phyloP scores from a whole-genome alignment of 2,888 invertebrate genomes.

The Parasteatoda lunata region DNA sequence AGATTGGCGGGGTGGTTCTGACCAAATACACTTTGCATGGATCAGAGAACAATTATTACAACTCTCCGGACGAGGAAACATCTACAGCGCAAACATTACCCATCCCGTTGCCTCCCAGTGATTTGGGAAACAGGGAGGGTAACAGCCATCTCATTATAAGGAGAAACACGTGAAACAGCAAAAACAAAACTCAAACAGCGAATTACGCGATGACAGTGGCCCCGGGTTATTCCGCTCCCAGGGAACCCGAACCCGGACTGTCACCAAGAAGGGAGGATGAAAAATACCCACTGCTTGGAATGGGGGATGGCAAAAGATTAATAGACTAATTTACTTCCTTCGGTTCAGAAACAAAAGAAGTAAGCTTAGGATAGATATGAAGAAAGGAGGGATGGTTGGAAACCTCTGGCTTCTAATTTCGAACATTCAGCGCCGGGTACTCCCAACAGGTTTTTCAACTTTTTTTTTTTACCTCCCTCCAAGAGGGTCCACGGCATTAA shows the following conservation, averaged over 20 bases:
- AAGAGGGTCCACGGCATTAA: background rate
- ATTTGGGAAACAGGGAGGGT: background rate
- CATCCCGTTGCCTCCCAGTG: background rate
- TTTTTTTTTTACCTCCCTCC: constrained; percentile 7
- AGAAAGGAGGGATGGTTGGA: constrained; percentile 3
- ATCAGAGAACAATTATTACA: background rate
- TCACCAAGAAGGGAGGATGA: constrained; percentile 40
- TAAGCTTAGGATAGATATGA: background rate
- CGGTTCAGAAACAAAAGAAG: constrained; percentile 58
- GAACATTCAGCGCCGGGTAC: constrained; percentile 29
- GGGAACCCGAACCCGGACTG: constrained; percentile 29
- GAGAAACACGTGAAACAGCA: constrained; percentile 5
- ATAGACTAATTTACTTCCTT: constrained; percentile 59
- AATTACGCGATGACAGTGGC: constrained; percentile 50
- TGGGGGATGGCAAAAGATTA: constrained; percentile 56
- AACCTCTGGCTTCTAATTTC: constrained; percentile 54
- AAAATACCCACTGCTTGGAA: constrained; percentile 35
- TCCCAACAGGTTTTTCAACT: constrained; percentile 50
- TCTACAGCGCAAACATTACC: background rate
- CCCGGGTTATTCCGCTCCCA: constrained; percentile 15
- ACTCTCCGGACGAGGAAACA: background rate
- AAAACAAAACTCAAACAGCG: constrained; percentile 32
- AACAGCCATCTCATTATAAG: background rate
- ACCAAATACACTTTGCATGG: background rate
- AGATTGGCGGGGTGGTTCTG: too few relatives aligned